Evolutionary conservation across 2,113 vertebrate genomes (phyloP), one percentile per base, ranked within the genome.

Genomic region (Heteronetta atricapilla): DNA sequence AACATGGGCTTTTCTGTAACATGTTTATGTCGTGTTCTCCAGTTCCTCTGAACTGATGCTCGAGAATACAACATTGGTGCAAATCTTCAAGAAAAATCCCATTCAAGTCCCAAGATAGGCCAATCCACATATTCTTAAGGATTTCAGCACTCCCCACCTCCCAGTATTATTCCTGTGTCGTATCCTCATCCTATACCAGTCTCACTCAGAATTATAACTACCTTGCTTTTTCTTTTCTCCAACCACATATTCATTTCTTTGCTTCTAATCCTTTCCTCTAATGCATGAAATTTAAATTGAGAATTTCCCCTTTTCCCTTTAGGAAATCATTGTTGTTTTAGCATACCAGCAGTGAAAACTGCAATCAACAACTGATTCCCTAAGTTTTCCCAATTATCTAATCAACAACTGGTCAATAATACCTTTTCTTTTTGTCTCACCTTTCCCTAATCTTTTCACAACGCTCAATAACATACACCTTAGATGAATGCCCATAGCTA

Each of bases 21-120:
- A 53, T 15, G 52, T 6, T 15, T 29, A 59, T 15, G 40, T 6
- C 13, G 60, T 13, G 21, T 10, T 75, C 68, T 88, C 48, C 55
- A 89, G 60, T 4, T 50, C 22, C 40, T 56, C 23, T 86, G 79
- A 72, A 92, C 94, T 25, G 21, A 60, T 8, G 58, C 36, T 50
- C 55, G 86, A 76, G 46, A 91, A 85, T 10, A 80, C 18, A 84
- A 23, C 15, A 31, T 2, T 68, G 58, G 33, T 77, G 36, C 62
- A 66, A 44, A 59, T 83, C 31, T 64, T 77, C 67, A 80, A 74
- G 23, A 78, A 88, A 94, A 94, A 50, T 31, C 64, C 38, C n/a
- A 64, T 56, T 72, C 75, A 73, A 48, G 48, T 55, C 53, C 23
- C 79, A 89, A 23, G 33, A 33, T 26, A 85, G 74, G 67, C 75